Evolutionary conservation across 2,888 invertebrate species (phyloP).

Genomic region (Caenorhabditis zanzibari): DNA sequence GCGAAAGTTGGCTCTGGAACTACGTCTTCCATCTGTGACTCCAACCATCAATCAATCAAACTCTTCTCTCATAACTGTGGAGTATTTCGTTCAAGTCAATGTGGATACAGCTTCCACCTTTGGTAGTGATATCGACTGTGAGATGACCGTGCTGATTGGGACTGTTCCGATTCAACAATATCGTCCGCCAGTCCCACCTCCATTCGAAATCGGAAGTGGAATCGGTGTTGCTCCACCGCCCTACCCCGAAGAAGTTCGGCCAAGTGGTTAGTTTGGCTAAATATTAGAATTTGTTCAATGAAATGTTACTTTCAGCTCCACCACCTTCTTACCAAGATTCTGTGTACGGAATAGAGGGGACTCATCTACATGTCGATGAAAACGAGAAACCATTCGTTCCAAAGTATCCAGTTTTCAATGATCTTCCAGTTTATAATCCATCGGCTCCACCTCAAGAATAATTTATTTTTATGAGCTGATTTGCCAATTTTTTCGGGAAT

Average conservation of each 20-base stretch:
- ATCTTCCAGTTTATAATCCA: slow-evolving; percentile 52
- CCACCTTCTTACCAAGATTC: slow-evolving; percentile 51
- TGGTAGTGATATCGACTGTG: slow-evolving; percentile 54
- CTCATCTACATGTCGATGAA: slow-evolving; percentile 43
- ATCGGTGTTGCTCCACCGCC: slow-evolving; percentile 14
- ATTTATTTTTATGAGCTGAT: neutral
- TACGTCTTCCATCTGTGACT: slow-evolving; percentile 69
- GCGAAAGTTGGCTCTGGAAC: slow-evolving; percentile 31
- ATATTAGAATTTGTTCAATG: too few species aligned
- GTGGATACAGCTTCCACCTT: slow-evolving; percentile 59
- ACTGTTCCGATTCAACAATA: slow-evolving; percentile 69
- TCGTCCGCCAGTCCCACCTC: slow-evolving; percentile 51
- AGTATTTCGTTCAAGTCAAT: slow-evolving; percentile 65
- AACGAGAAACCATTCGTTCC: slow-evolving; percentile 57
- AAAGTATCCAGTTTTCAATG: slow-evolving; percentile 58
- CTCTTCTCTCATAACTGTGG: slow-evolving; percentile 71
- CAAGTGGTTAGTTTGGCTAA: slow-evolving; percentile 46
- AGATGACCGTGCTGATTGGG: slow-evolving; percentile 64
- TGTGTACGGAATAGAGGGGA: slow-evolving; percentile 46
- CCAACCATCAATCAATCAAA: slow-evolving; percentile 68
- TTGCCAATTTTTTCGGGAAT: too few species aligned
- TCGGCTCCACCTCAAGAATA: slow-evolving; percentile 47
- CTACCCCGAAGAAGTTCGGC: too few species aligned
- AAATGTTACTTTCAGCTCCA: slow-evolving; percentile 52
- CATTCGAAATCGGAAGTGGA: slow-evolving; percentile 17